These are phyloP conservation scores for Papio anubis DNA, from an alignment of 2,113 vertebrate species.

Conservation along the genomic window DNA sequence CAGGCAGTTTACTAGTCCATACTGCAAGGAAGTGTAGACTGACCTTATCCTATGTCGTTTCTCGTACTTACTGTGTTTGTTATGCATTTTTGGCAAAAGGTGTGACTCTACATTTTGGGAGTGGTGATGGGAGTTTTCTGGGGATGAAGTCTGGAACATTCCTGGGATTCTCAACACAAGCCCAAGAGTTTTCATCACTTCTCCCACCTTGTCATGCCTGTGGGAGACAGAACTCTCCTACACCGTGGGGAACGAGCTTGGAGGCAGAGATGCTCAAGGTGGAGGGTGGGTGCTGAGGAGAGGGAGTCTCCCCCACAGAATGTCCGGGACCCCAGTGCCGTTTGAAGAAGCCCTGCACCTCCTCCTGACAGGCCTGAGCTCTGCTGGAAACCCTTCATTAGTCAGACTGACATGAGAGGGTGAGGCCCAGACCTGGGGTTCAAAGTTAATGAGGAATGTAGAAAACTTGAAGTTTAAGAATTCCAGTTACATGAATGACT, in stretches of 20 bases:
- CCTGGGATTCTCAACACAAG: background rate
- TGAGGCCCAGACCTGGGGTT: background rate
- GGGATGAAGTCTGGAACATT: background rate
- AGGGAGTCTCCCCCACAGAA: too few relatives aligned
- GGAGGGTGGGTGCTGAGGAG: rapidly evolving
- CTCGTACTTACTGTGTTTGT: background rate
- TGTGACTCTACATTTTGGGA: background rate
- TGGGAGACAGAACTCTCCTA: too few relatives aligned
- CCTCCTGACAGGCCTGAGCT: background rate
- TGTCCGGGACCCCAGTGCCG: background rate
- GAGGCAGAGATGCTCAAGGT: background rate
- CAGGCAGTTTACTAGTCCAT: too few relatives aligned
- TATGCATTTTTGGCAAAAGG: background rate
- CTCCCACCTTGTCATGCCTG: background rate
- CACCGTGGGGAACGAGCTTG: rapidly evolving
- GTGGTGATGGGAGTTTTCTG: background rate
- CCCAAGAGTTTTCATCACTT: background rate
- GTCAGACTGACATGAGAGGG: background rate
- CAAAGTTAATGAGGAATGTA: background rate
- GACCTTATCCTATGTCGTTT: rapidly evolving
- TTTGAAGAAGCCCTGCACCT: background rate
- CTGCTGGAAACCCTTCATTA: background rate
- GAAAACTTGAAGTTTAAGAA: background rate
- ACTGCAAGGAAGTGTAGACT: rapidly evolving
- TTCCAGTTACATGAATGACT: background rate